A percentile compares a stretch with the other conserved stretches of the same genome.
Evolutionary conservation across 1,140 invertebrate species (phyloP).

Genomic region (Drosophila rufa): DNA sequence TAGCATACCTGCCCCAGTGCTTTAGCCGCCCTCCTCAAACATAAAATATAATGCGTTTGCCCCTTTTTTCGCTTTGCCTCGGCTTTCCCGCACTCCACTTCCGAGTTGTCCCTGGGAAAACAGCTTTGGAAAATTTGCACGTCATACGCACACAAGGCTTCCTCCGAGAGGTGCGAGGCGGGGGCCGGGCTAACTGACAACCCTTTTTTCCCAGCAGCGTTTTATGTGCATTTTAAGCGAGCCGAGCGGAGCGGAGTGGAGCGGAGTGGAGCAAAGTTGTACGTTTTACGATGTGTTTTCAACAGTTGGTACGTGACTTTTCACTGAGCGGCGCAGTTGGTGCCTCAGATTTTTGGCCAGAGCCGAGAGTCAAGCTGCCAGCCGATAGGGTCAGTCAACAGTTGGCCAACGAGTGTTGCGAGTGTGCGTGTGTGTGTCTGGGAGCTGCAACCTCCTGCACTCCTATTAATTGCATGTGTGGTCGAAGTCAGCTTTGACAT

Average conservation of each 20-base stretch:
- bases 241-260: constrained; percentile 30
- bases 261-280: constrained; percentile 41
- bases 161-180: constrained; percentile 1
- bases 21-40: constrained; percentile 42
- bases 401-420: constrained; percentile 50
- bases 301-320: constrained; percentile 82
- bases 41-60: constrained; percentile 71
- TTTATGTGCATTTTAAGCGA: constrained; percentile 64
- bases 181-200: constrained; percentile 36
- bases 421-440: background rate
- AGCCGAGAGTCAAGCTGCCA: constrained; percentile 1
- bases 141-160: constrained; percentile 75
- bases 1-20: constrained; percentile 31
- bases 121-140: constrained; percentile 78
- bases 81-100: constrained; percentile 4
- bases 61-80: constrained; percentile 25
- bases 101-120: constrained; percentile 44
- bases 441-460: constrained; percentile 32
- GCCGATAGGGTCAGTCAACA: constrained; percentile 72
- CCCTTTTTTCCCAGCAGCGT: constrained; percentile 56
- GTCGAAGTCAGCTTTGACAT: constrained; percentile 54
- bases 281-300: constrained; percentile 79
- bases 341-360: constrained; percentile 52
- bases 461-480: constrained; percentile 72
- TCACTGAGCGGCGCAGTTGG: constrained; percentile 66